Base-by-base conservation (phyloP, 2,113 vertebrate genomes). In the Chinchilla lanigera region DNA sequence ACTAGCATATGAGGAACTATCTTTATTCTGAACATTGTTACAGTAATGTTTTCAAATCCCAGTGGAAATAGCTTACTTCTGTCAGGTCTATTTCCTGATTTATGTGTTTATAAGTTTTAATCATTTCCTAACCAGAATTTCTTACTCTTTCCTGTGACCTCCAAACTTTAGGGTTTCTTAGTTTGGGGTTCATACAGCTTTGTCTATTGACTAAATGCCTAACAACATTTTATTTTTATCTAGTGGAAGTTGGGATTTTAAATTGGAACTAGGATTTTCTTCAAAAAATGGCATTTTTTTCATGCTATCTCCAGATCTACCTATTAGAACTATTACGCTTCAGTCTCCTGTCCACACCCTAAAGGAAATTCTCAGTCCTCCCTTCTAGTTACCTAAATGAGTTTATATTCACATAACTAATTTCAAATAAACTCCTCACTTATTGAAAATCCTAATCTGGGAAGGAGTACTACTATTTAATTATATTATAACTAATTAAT, bases 401-500 rank as follows among this genome's bases (percentile, higher is more conserved):
- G 77, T 41, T 93, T 95, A 60, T 50, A 89, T 28, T 93, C n/a
- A 78, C 60, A 50, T 69, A 89, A 87, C 41, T 78, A 93, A 96
- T 58, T 93, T 1, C 38, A 82, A 89, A 58, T 41, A 96, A 94
- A 89, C n/a, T 54, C 28, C 50, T 63, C 28, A 82, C 14, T 41
- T 90, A 28, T 61, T 83, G 83, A 94, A 97, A 92, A 81, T 97
- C 77, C 82, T 92, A 38, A 89, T 83, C 30, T 78, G 77, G 44
- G 38, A 89, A 38, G 8, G 12, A 95, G 30, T 2, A 47, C 2
- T 28, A 75, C 8, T 78, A 58, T 92, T 95, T 93, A 65, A 78
- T 93, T 87, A 63, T 24, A 86, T 61, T 94, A 87, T 71, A 94
- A 87, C 7, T 86, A 12, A 54, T 95, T 78, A 67, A 88, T 86